Evolutionary conservation across 2,113 vertebrate species (phyloP), one percentile per base, ranked within the genome.

Genomic region (Nycticryphes semicollaris): DNA sequence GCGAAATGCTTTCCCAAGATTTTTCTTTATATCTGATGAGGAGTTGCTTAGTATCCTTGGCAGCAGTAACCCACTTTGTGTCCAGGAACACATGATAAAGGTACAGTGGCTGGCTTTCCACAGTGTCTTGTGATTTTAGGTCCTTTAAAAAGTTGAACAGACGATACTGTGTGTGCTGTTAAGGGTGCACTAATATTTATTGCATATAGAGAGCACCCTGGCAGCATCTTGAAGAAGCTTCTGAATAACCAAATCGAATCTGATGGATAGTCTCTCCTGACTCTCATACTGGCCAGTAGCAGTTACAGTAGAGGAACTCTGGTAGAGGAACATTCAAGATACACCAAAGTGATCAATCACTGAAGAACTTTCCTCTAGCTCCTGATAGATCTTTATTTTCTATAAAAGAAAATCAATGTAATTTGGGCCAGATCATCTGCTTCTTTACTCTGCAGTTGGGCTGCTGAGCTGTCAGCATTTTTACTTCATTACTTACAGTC

Each of bases 21-120:
- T 99, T 97, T 99, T 99, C 97, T 99, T 99, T 96, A 99, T 99
- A 83, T 99, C 99, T 0, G 99, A 99, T 10, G 99, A 99, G 1
- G 99, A 99, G 90, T 97, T 99, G 93, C 99, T 99, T 76, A 99
- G 99, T 97, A 99, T 99, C 86, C 97, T 99, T 81, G 99, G 99
- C 5, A 99, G 98, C 97, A 99, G 98, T 35, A 98, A 98, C 70
- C 99, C 98, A 1, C 80, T 98, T 24, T 99, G 99, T 67, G 99
- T 99, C 31, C 99, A 99, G 98, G 99, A 99, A 84, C 99, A 99
- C 96, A 99, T 99, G 97, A 99, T 99, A 77, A 99, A 99, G 99
- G 99, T 99, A 84, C 57, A 51, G 0, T 2, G 1, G 51, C 48
- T 88, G 85, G 30, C 18, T 93, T 78, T 64, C 24, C 39, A n/a